Percentiles rank a stretch among this genome's conserved stretches.
phyloP scores from a whole-genome alignment of 2,113 vertebrate genomes.

The Brienomyrus brachyistius region DNA sequence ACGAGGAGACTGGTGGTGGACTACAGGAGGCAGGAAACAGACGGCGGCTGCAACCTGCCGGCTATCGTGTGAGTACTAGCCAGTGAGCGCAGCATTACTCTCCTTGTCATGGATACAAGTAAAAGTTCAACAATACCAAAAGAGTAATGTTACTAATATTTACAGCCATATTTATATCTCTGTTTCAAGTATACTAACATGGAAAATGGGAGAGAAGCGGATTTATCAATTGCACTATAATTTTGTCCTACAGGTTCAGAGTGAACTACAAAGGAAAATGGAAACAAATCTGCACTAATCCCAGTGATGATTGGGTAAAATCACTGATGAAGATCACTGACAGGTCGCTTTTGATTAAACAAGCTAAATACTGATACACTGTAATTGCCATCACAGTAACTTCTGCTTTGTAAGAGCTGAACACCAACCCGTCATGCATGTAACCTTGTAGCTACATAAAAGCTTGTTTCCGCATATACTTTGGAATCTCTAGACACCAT shows the following conservation, averaged over 20 bases:
- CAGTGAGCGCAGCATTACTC: not conserved
- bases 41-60: slow-evolving; percentile 61
- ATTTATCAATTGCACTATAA: not conserved
- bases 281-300: slow-evolving; percentile 27
- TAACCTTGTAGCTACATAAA: not conserved
- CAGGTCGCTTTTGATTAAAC: not conserved
- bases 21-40: slow-evolving; percentile 54
- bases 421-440: not conserved
- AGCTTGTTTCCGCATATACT: not conserved
- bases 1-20: not conserved
- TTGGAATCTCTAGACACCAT: not conserved
- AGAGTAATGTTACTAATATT: not conserved
- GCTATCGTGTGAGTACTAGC: slow-evolving; percentile 57
- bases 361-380: not conserved
- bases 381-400: not conserved
- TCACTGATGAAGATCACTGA: not conserved
- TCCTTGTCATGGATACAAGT: not conserved
- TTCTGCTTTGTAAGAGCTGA: not conserved
- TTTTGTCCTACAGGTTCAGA: slow-evolving; percentile 13
- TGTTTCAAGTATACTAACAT: not conserved
- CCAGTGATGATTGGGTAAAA: not conserved
- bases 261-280: not conserved
- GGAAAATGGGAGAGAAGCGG: not conserved
- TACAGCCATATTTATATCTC: not conserved
- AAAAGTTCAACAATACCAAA: not conserved